Base-by-base conservation (phyloP, 2,888 invertebrate species). In the Ethmia dodecea region DNA sequence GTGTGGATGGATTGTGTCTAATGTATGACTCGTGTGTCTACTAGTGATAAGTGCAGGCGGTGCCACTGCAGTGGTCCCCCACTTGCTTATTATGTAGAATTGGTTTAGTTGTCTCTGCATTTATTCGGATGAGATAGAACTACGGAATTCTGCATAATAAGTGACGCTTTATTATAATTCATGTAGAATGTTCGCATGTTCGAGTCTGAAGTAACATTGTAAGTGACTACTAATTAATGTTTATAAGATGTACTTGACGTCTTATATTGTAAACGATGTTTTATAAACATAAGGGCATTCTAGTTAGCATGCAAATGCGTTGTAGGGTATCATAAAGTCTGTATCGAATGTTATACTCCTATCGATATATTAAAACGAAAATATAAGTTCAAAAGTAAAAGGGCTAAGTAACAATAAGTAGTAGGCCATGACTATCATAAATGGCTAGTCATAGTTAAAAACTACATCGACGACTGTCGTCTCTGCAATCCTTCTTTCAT, bases 91-190 rank as follows among this genome's bases (percentile, higher is more conserved):
- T 65, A 50, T 63, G 54, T 71, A 73, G 65, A 67, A 69, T 70
- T 58, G 54, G 60, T 65, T 60, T 61, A 60, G 59, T 63, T 55
- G 64, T 80, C 83, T 81, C 76, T 65, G 84, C 84, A 86, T 86
- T 86, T 86, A 84, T 74, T 68, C 60, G 67, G 77, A 70, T 69
- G 78, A 76, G 80, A 76, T 63, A 61, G 55, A 58, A 55, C 64
- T 60, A 64, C 49, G 59, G 16, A 61, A 61, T 69, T 68, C 62
- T 72, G 61, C 60, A 57, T 13, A 35, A 12, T 35, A 32, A 37
- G 40, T 26, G 31, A 25, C 12, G 3, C 18, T 11, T 25, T 15
- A 24, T 31, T 33, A n/a, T n/a, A n/a, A n/a, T n/a, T 31, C n/a
- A 15, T 18, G 18, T 33, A 18, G 33, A 13, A 22, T 20, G 10